Base-by-base conservation (phyloP, 2,113 vertebrate species). In the Platichthys flesus region DNA sequence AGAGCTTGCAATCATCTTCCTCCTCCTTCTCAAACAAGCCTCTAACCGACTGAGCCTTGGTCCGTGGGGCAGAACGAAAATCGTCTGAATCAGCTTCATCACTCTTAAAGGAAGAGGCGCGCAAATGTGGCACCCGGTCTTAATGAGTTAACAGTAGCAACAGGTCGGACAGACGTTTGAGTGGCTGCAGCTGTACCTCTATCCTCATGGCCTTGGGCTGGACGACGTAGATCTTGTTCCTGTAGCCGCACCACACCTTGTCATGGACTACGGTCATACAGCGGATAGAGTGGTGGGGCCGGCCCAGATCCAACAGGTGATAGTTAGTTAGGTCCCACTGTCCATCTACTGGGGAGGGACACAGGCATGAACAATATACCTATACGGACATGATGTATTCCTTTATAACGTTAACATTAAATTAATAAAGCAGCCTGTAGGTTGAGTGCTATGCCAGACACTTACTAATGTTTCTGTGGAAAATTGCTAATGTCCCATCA, bases 301-400 rank as follows among this genome's bases (percentile, higher is more conserved):
- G 97, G 55, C 98, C 98, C 23, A 99, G 94, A 88, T 98, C 98
- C 95, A 99, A 90, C 66, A 99, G 93, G 85, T 99, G 97, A 68
- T 99, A 99, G 87, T 99, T 99, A 81, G 96, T 99, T 66, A 99
- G 94, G 89, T 99, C 98, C 98, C 98, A 99, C 85, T 98, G 98
- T 71, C 96, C 95, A 16, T 98, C 98, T 97, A 75, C 57, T 57
- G 58, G 18, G 23, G 18, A 52, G 75, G 12, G 78, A 77, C 23
- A 83, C 35, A 54, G 51, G 16, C n/a, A 35, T 35, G 56, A 40
- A 74, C 61, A 23, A 63, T 42, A 16, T n/a, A 31, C 45, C 45
- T 5, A 37, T 9, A 1, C n/a, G 10, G 7, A 28, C 14, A 2
- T 9, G 13, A 28, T 3, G 16, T 23, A 23, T 12, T 52, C 5